Evolutionary conservation across 2,888 invertebrate species (phyloP).

Genomic region (Frankliniella intonsa): DNA sequence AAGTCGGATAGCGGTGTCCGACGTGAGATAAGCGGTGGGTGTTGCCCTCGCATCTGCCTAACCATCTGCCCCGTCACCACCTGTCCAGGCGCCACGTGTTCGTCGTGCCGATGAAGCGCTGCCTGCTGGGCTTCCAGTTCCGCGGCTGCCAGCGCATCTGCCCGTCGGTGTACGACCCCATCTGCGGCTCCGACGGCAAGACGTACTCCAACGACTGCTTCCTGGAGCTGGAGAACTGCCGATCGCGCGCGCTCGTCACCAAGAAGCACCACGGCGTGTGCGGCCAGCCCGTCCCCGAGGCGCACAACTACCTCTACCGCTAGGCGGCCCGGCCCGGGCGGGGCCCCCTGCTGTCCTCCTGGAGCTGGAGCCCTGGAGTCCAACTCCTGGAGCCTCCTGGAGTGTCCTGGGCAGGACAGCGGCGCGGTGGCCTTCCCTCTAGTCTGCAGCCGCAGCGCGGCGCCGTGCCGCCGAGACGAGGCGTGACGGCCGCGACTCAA

Average conservation of each 20-base stretch:
- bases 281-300: slow-evolving; percentile 76
- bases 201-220: slow-evolving; percentile 93
- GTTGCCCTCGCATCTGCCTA: neutral
- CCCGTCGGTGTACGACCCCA: slow-evolving; percentile 80
- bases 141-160: slow-evolving; percentile 83
- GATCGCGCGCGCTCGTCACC: slow-evolving; percentile 71
- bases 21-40: too few species aligned
- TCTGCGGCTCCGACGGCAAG: slow-evolving; percentile 87
- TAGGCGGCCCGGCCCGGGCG: neutral
- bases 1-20: neutral
- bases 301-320: slow-evolving; percentile 78
- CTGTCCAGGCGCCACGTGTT: slow-evolving; percentile 73
- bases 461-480: too few species aligned
- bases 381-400: neutral
- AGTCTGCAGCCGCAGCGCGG: too few species aligned
- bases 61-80: slow-evolving; percentile 29
- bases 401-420: too few species aligned
- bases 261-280: slow-evolving; percentile 79
- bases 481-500: too few species aligned
- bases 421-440: too few species aligned
- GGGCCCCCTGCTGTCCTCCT: neutral
- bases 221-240: slow-evolving; percentile 85
- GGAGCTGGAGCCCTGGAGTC: neutral
- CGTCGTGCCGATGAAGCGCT: slow-evolving; percentile 84
- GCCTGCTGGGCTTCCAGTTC: slow-evolving; percentile 78